A percentile compares a stretch with the other conserved stretches of the same genome.
These are phyloP conservation scores for Neoarius graeffei DNA, from an alignment of 2,113 vertebrate genomes.

Conservation along the genomic window DNA sequence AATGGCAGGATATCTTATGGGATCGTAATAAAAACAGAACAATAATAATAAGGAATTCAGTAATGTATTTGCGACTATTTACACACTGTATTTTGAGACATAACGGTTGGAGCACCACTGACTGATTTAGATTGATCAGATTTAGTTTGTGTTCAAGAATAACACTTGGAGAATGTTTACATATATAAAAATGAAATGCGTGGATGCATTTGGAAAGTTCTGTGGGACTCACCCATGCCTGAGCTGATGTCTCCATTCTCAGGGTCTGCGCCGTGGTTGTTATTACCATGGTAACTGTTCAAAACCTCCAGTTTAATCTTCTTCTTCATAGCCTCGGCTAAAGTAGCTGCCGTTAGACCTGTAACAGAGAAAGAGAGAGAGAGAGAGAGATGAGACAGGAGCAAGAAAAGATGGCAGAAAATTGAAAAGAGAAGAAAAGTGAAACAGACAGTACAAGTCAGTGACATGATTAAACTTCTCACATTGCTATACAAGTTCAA, in stretches of 20 bases:
- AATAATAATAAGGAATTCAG: conserved; percentile 21
- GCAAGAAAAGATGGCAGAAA: neutral
- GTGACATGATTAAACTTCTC: conserved; percentile 8
- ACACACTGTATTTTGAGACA: neutral
- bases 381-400: neutral
- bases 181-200: conserved; percentile 9
- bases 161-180: conserved; percentile 9
- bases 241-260: conserved; percentile 94
- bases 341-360: conserved; percentile 91
- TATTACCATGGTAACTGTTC: conserved; percentile 89
- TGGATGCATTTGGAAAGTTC: neutral
- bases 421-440: conserved; percentile 46
- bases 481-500: neutral
- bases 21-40: conserved; percentile 23
- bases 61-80: conserved; percentile 20
- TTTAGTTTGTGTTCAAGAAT: neutral
- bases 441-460: conserved; percentile 21
- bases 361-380: no score
- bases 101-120: neutral
- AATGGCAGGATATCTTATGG: conserved; percentile 22
- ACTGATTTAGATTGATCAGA: conserved; percentile 13
- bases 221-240: conserved; percentile 82
- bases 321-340: conserved; percentile 93
- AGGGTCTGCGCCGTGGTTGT: conserved; percentile 86
- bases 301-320: conserved; percentile 98